phyloP scores from a whole-genome alignment of 2,113 vertebrate genomes.

The Clarias macrocephalus region DNA sequence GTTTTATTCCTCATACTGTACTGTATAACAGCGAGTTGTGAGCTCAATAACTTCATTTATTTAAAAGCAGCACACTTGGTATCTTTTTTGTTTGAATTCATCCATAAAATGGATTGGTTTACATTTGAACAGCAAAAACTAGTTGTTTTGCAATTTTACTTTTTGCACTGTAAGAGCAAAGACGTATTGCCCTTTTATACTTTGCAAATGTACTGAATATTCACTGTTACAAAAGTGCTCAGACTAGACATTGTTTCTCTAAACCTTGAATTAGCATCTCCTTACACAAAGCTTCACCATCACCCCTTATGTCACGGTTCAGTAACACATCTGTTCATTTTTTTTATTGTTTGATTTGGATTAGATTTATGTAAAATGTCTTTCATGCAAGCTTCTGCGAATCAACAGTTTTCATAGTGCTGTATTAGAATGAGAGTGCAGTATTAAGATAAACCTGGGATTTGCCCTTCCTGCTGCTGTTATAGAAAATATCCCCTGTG shows the following conservation, averaged over 20 bases:
- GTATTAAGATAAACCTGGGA: background rate
- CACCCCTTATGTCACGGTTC: background rate
- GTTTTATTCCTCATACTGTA: background rate
- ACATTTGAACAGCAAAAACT: background rate
- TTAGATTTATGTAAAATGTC: background rate
- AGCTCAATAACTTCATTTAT: background rate
- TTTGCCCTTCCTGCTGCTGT: background rate
- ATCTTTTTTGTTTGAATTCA: background rate
- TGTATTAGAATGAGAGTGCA: background rate
- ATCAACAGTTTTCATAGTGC: background rate
- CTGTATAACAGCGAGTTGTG: background rate
- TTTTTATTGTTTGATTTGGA: background rate
- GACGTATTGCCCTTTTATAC: too few relatives aligned
- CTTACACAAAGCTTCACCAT: too few relatives aligned
- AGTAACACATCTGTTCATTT: background rate
- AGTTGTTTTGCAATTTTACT: too few relatives aligned
- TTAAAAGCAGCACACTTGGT: background rate
- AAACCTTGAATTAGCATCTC: background rate
- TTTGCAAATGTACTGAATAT: background rate
- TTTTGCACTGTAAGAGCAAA: too few relatives aligned
- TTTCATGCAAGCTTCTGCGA: background rate
- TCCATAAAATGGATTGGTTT: background rate
- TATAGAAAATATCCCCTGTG: too few relatives aligned
- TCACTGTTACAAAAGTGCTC: background rate
- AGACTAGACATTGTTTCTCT: too few relatives aligned